Percentiles rank a stretch among this genome's conserved stretches.
These are phyloP conservation scores for Zhuqinia jingwanae DNA, from an alignment of 2,888 invertebrate genomes.

Conservation along the genomic window DNA sequence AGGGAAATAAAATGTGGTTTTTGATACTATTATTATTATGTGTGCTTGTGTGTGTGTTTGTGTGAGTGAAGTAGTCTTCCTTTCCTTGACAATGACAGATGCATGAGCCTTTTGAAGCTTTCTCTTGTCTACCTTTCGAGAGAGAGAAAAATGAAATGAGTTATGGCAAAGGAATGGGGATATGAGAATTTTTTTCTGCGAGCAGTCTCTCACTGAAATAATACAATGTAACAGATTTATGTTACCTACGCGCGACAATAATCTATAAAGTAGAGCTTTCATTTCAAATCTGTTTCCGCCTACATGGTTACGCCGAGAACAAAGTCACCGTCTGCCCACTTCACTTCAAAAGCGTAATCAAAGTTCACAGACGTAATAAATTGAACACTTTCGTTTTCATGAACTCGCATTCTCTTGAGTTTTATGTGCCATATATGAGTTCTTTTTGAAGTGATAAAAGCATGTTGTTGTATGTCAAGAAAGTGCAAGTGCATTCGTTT, in stretches of 20 bases:
- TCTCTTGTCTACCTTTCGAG: conserved; percentile 53
- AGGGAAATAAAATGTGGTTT: neutral
- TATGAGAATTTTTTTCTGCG: neutral
- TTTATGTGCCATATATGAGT: no score
- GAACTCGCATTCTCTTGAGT: no score
- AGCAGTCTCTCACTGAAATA: no score
- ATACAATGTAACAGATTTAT: no score
- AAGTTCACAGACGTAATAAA: conserved; percentile 24
- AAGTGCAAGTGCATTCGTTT: no score
- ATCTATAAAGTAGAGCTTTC: neutral
- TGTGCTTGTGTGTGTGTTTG: conserved; percentile 4
- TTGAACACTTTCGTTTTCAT: neutral
- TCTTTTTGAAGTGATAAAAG: no score
- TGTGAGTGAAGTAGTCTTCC: conserved; percentile 25
- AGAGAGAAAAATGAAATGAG: conserved; percentile 60
- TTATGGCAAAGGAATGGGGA: conserved; percentile 26
- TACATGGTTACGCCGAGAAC: no score
- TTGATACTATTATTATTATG: neutral
- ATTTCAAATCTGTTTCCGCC: neutral
- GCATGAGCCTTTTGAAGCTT: conserved; percentile 58
- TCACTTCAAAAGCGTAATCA: no score
- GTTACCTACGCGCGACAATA: no score
- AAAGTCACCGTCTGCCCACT: no score
- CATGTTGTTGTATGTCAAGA: no score
- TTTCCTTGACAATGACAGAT: conserved; percentile 65